Evolutionary conservation across 2,888 invertebrate species (phyloP), one percentile per base, ranked within the genome.

Genomic region (Cheilosia impressa): DNA sequence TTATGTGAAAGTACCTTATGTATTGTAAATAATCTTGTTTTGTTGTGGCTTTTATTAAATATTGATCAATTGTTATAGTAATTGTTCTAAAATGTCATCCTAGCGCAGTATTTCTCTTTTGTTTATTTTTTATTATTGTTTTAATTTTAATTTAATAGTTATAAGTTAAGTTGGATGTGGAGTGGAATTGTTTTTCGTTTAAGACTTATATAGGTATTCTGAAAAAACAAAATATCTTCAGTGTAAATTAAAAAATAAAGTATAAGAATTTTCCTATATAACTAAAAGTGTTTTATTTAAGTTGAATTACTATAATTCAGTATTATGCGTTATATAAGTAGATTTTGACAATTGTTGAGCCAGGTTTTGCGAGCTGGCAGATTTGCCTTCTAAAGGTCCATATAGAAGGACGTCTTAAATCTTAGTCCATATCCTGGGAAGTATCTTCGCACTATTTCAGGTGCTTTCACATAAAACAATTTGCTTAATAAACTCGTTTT

Each of bases 1-100:
- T 75, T 69, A 43, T 75, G 75, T 71, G 78, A 84, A 79, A 83
- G 75, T 79, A 68, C 27, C 34, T 83, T 66, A 87, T 65, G 47
- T 71, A 63, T 66, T 77, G 65, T 76, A 79, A 80, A 80, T 79
- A 75, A 76, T 79, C 83, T 47, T 81, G 31, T 72, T 43, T 87
- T 19, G 60, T 65, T 55, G 65, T 62, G 53, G 31, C 47, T 73
- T 76, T 73, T 77, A 57, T 73, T 77, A 79, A 77, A 84, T 76
- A 57, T 66, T 80, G 66, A 62, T 80, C 68, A 66, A 77, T 82
- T 82, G 78, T 81, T 68, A 72, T 63, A 79, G 72, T 60, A 83
- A 80, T 88, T 88, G 75, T 77, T 68, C 82, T 82, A 82, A 82
- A 82, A 58, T 82, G 4, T 78, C 82, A 24, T 87, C 69, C 82